phyloP scores from a whole-genome alignment of 2,888 invertebrate genomes.

The Dasysyrphus albostriatus region DNA sequence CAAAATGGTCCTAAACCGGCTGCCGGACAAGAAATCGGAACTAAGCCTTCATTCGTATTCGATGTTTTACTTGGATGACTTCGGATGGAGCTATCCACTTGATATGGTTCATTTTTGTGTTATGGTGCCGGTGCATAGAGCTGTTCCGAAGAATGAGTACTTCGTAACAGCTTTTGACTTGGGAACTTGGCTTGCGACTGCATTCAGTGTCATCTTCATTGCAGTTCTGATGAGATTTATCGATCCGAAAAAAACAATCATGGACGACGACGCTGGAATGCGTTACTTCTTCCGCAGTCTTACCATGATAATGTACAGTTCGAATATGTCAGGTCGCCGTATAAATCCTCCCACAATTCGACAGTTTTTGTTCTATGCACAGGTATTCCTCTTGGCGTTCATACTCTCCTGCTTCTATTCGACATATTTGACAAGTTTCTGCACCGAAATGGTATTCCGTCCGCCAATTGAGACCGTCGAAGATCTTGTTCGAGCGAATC shows the following conservation, averaged over 20 bases:
- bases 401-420: conserved; percentile 31
- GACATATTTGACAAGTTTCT: conserved; percentile 18
- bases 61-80: conserved; percentile 2
- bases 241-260: background rate
- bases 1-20: background rate
- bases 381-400: conserved; percentile 1
- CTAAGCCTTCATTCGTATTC: conserved; percentile 16
- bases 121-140: conserved; percentile 2
- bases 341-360: background rate
- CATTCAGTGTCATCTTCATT: conserved; percentile 1
- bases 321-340: background rate
- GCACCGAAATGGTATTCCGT: conserved; percentile 25
- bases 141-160: conserved; percentile 12
- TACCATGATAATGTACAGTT: background rate
- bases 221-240: background rate
- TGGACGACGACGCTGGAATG: background rate
- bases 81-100: conserved; percentile 11
- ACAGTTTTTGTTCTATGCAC: conserved; percentile 5
- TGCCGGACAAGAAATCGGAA: background rate
- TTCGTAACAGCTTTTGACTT: conserved; percentile 1
- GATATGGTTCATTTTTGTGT: conserved; percentile 18
- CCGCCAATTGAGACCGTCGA: conserved; percentile 78
- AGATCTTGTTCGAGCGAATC: conserved; percentile 78
- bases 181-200: background rate
- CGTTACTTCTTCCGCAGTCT: conserved; percentile 8